Conservation (phyloP, 1,140 invertebrate genomes). For the Thaumetopoea pityocampa region DNA sequence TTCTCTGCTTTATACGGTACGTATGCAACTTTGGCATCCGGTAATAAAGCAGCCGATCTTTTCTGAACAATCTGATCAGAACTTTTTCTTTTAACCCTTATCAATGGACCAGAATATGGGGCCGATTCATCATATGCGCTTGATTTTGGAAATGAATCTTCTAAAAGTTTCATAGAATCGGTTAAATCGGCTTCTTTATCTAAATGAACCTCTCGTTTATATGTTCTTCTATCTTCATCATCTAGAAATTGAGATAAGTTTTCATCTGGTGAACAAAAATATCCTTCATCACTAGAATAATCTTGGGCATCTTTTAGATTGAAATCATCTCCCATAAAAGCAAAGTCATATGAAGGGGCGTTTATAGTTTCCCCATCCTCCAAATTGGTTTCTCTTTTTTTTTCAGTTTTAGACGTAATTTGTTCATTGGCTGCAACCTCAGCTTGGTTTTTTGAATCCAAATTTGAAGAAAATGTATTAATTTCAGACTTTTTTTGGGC, state of each 20-base stretch:
- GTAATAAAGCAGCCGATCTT: slow-evolving; percentile 29
- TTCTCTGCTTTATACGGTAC: slow-evolving; percentile 42
- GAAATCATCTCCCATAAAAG: slow-evolving; percentile 18
- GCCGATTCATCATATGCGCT: slow-evolving; percentile 32
- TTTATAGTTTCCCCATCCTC: slow-evolving; percentile 22
- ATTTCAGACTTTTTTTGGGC: slow-evolving; percentile 7
- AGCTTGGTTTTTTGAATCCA: slow-evolving; percentile 17
- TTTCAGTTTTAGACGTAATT: slow-evolving; percentile 35
- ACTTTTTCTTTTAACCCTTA: slow-evolving; percentile 61
- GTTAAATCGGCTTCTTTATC: slow-evolving; percentile 23
- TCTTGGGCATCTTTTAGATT: slow-evolving; percentile 22
- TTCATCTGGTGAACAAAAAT: slow-evolving; percentile 35
- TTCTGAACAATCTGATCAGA: slow-evolving; percentile 32
- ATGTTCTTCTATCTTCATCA: slow-evolving; percentile 27
- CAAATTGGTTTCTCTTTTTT: slow-evolving; percentile 46
- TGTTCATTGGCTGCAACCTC: slow-evolving; percentile 14
- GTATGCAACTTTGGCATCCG: slow-evolving; percentile 45
- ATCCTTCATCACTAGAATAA: slow-evolving; percentile 26
- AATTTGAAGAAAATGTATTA: slow-evolving; percentile 5
- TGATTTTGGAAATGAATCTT: slow-evolving; percentile 57
- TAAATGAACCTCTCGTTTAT: slow-evolving; percentile 37
- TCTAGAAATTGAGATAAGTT: slow-evolving; percentile 35
- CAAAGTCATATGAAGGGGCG: slow-evolving; percentile 14
- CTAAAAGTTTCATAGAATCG: slow-evolving; percentile 46
- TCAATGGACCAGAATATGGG: slow-evolving; percentile 39